These are phyloP conservation scores for Astropecten irregularis DNA, from an alignment of 53 echinoderm and acorn worm genomes.

Conservation along the genomic window DNA sequence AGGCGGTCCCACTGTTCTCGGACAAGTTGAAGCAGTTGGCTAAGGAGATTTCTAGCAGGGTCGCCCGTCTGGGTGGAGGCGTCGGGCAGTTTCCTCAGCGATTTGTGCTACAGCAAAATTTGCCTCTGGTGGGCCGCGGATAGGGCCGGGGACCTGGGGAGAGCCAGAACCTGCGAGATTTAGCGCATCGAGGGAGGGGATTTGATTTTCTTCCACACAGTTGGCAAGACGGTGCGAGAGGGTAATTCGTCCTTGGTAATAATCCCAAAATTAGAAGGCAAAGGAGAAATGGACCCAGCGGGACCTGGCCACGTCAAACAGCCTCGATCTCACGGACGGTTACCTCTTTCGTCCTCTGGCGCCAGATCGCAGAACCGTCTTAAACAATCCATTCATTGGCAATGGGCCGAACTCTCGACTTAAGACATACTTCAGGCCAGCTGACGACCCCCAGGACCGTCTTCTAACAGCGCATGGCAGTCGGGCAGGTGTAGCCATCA, in stretches of 20 bases:
- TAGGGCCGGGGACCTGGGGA: conserved; percentile 14
- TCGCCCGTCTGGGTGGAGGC: not conserved
- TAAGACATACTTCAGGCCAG: not conserved
- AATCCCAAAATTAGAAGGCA: not conserved
- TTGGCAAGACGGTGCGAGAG: conserved; percentile 30
- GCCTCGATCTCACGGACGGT: too few relatives aligned
- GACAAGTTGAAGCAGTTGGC: conserved; percentile 5
- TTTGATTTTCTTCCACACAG: conserved; percentile 15
- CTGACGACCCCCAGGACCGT: not conserved
- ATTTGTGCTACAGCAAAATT: not conserved
- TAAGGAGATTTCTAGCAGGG: not conserved
- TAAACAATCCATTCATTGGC: not conserved
- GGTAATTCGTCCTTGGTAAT: not conserved
- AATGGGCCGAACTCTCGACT: not conserved
- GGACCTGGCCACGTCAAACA: too few relatives aligned
- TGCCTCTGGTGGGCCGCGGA: conserved; percentile 14
- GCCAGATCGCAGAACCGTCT: not conserved
- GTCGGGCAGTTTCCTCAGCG: not conserved
- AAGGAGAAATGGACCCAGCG: conserved; percentile 3
- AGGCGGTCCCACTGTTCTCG: conserved; percentile 27
- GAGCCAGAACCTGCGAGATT: conserved; percentile 19
- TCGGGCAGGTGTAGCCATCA: not conserved
- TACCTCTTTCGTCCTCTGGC: not conserved
- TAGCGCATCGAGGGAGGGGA: conserved; percentile 1
- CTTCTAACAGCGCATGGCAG: not conserved